These are phyloP conservation scores for Cosmopolites sordidus DNA, from an alignment of 2,888 invertebrate genomes.

Conservation along the genomic window DNA sequence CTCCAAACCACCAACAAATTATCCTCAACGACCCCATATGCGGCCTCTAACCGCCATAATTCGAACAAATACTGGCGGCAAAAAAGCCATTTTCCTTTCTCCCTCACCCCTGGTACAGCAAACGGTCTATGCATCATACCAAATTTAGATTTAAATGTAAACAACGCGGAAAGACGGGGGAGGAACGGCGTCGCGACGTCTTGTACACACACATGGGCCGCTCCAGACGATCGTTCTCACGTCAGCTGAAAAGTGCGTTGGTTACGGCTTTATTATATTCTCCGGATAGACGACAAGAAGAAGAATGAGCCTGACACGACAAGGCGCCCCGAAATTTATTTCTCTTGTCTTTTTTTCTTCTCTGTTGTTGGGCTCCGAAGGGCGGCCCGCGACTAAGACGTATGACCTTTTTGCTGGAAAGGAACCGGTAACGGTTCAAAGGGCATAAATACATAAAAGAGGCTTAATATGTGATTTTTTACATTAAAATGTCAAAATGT, in stretches of 20 bases:
- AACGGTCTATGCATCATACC: constrained; percentile 9
- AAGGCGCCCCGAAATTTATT: constrained; percentile 26
- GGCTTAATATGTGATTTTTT: no score
- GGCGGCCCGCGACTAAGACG: constrained; percentile 21
- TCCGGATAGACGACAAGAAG: constrained; percentile 25
- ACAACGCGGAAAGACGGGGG: background rate
- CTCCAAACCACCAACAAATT: no score
- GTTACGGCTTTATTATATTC: constrained; percentile 29
- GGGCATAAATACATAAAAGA: no score
- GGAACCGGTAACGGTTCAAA: no score
- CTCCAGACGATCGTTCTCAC: constrained; percentile 4
- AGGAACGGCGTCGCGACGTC: background rate
- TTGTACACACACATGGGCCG: background rate
- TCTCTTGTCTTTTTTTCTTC: constrained; percentile 4
- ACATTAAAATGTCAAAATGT: no score
- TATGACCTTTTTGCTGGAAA: constrained; percentile 6
- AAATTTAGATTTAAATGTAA: constrained; percentile 13
- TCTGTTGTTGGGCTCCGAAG: constrained; percentile 2
- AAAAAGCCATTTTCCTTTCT: constrained; percentile 2
- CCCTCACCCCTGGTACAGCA: background rate
- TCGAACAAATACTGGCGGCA: background rate
- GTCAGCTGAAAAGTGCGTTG: constrained; percentile 23
- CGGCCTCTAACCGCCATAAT: background rate
- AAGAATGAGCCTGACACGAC: constrained; percentile 26
- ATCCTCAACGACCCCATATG: background rate